phyloP scores from a whole-genome alignment of 2,113 vertebrate species.

The Pyxicephalus adspersus region DNA sequence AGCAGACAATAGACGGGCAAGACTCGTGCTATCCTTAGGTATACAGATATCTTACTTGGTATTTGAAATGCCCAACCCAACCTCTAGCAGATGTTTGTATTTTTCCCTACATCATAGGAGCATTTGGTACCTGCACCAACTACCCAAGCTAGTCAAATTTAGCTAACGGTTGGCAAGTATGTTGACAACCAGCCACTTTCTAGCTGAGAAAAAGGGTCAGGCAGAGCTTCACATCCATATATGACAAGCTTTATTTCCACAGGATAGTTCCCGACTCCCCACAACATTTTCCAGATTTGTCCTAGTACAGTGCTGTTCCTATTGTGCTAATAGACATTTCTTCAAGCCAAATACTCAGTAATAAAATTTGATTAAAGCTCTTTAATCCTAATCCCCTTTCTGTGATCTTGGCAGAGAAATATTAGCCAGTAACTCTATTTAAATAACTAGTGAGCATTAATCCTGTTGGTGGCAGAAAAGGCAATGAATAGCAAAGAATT shows the following conservation, averaged over 20 bases:
- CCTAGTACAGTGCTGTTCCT: slow-evolving; percentile 17
- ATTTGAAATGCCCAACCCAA: too few relatives aligned
- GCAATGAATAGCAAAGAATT: slow-evolving; percentile 79
- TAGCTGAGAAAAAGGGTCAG: too few relatives aligned
- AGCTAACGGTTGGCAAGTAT: too few relatives aligned
- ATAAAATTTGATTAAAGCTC: slow-evolving; percentile 75
- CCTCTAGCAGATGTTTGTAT: too few relatives aligned
- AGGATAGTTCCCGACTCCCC: neutral
- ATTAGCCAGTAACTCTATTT: slow-evolving; percentile 82
- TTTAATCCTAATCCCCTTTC: slow-evolving; percentile 85
- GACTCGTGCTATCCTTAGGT: too few relatives aligned
- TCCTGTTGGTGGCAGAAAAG: slow-evolving; percentile 81
- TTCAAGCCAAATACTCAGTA: slow-evolving; percentile 59
- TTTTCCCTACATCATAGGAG: too few relatives aligned
- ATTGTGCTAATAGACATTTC: slow-evolving; percentile 63
- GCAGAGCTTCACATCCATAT: too few relatives aligned
- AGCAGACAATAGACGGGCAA: too few relatives aligned
- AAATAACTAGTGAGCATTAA: slow-evolving; percentile 86
- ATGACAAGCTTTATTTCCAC: neutral
- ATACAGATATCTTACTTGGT: too few relatives aligned
- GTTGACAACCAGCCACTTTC: too few relatives aligned
- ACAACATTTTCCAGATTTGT: neutral
- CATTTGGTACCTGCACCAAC: too few relatives aligned
- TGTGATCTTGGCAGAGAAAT: slow-evolving; percentile 84
- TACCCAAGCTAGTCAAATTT: too few relatives aligned